These are phyloP conservation scores for Fundulus diaphanus DNA, from an alignment of 2,797 vertebrate genomes.

Conservation along the genomic window DNA sequence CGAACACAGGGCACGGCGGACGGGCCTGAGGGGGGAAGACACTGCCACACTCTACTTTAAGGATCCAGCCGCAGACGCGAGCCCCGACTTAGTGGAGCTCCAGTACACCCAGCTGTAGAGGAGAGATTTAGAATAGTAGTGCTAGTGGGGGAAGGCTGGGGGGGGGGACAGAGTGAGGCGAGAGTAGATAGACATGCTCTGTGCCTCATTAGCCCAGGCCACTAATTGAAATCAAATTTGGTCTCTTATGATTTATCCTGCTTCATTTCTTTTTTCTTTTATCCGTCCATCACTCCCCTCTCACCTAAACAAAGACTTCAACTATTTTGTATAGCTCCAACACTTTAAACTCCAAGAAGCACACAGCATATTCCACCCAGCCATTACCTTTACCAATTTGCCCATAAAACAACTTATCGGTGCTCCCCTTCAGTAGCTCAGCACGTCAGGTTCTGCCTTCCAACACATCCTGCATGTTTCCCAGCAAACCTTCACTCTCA, in stretches of 20 bases:
- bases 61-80: slow-evolving; percentile 81
- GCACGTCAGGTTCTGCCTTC: slow-evolving; percentile 8
- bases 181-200: slow-evolving; percentile 42
- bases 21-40: slow-evolving; percentile 77
- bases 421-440: slow-evolving; percentile 8
- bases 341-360: slow-evolving; percentile 19
- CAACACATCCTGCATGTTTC: slow-evolving; percentile 23
- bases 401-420: slow-evolving; percentile 10
- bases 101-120: slow-evolving; percentile 85
- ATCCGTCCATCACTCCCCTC: slow-evolving; percentile 35
- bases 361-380: slow-evolving; percentile 14
- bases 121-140: slow-evolving; percentile 11
- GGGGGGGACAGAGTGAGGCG: slow-evolving; percentile 6
- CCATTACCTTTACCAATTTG: slow-evolving; percentile 41
- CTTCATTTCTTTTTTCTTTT: slow-evolving; percentile 43
- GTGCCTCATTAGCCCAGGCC: slow-evolving; percentile 42
- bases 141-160: slow-evolving; percentile 15
- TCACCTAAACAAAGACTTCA: slow-evolving; percentile 21
- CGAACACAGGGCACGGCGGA: slow-evolving; percentile 80
- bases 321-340: background rate
- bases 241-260: slow-evolving; percentile 52
- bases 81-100: slow-evolving; percentile 84
- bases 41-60: slow-evolving; percentile 87
- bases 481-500: background rate
- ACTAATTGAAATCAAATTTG: slow-evolving; percentile 83